phyloP scores from a whole-genome alignment of 30 jellyfish, hydroid and myxozoan genomes.

The Turritopsis rubra region DNA sequence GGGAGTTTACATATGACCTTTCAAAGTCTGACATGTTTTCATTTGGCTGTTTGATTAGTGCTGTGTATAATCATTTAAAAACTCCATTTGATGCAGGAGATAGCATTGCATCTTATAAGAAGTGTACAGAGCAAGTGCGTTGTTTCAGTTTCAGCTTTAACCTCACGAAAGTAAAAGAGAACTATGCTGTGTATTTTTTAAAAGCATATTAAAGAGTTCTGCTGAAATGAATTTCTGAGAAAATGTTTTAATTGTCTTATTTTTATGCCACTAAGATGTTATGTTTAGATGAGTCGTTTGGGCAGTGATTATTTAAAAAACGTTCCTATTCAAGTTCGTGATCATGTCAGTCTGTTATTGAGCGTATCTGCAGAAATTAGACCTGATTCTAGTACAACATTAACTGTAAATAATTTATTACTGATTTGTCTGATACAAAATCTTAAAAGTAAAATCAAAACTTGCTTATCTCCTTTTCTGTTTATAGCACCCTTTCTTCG shows the following conservation, averaged over 20 bases:
- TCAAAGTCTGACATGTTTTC: slow-evolving; percentile 68
- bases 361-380: slow-evolving; percentile 64
- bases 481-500: slow-evolving; percentile 72
- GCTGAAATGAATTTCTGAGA: not conserved
- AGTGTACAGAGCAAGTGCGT: slow-evolving; percentile 82
- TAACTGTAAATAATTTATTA: slow-evolving; percentile 35
- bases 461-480: not conserved
- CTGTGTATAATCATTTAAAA: slow-evolving; percentile 54
- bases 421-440: not conserved
- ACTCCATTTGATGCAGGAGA: slow-evolving; percentile 88
- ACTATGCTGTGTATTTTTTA: not conserved
- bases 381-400: slow-evolving; percentile 82
- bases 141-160: too few relatives aligned
- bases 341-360: slow-evolving; percentile 55
- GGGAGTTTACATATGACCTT: slow-evolving; percentile 30
- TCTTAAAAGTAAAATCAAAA: not conserved
- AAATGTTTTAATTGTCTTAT: too few relatives aligned
- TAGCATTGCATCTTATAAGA: slow-evolving; percentile 52
- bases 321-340: slow-evolving; percentile 70
- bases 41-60: slow-evolving; percentile 70
- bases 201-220: not conserved
- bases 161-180: not conserved
- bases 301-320: slow-evolving; percentile 73
- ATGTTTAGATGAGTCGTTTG: slow-evolving; percentile 58
- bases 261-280: not conserved